These are phyloP conservation scores for Drosophila pachea DNA, from an alignment of 1,140 invertebrate species.

Conservation along the genomic window DNA sequence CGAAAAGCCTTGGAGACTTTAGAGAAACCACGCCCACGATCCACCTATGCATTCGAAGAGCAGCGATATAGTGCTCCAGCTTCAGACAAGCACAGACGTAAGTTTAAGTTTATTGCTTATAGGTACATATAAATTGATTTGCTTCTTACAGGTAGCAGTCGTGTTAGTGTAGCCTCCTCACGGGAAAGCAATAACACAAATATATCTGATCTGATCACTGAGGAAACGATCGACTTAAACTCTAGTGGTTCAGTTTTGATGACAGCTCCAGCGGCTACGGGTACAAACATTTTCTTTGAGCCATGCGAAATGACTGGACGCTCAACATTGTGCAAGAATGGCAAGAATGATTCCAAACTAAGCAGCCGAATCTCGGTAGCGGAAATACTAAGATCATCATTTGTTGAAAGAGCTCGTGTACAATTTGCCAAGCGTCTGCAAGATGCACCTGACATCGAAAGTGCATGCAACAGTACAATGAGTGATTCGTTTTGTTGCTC, in stretches of 20 bases:
- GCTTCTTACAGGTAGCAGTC: not conserved
- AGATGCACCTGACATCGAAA: constrained; percentile 37
- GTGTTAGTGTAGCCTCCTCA: constrained; percentile 4
- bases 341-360: constrained; percentile 6
- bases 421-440: constrained; percentile 42
- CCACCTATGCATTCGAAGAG: constrained; percentile 17
- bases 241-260: constrained; percentile 44
- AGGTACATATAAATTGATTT: not conserved
- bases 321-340: constrained; percentile 56
- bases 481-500: constrained; percentile 53
- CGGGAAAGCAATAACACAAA: constrained; percentile 46
- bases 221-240: constrained; percentile 71
- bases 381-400: constrained; percentile 61
- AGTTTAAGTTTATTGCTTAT: not conserved
- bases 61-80: not conserved
- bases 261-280: constrained; percentile 35
- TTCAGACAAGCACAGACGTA: not conserved
- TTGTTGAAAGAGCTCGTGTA: constrained; percentile 65
- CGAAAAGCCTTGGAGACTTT: constrained; percentile 61
- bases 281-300: constrained; percentile 64
- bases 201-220: constrained; percentile 67
- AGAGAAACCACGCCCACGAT: constrained; percentile 39
- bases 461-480: constrained; percentile 25
- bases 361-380: constrained; percentile 54
- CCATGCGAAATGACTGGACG: constrained; percentile 72